Conservation (phyloP, 2,888 invertebrate species). For the Biston stratarius region DNA sequence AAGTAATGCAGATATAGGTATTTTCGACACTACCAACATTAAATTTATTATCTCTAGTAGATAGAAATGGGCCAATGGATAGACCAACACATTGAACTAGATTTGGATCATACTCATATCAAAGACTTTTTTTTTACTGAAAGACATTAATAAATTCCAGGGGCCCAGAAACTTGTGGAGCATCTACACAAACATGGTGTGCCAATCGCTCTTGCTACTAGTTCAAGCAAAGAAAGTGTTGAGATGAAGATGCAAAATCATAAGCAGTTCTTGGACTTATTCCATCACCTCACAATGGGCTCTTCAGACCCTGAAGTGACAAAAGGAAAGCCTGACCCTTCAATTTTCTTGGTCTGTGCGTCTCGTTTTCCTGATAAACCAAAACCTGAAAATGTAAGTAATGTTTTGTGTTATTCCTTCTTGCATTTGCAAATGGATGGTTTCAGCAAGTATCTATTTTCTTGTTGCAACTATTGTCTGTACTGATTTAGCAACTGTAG, state of each 20-base stretch:
- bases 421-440: no score
- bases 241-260: conserved; percentile 89
- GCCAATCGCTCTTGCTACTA: conserved; percentile 95
- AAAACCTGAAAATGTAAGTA: conserved; percentile 83
- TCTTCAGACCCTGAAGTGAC: conserved; percentile 94
- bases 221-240: conserved; percentile 91
- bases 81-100: no score
- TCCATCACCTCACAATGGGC: conserved; percentile 92
- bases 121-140: neutral
- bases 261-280: conserved; percentile 88
- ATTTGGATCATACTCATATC: no score
- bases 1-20: neutral
- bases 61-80: no score
- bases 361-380: conserved; percentile 90
- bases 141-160: conserved; percentile 68
- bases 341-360: conserved; percentile 93
- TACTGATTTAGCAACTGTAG: no score
- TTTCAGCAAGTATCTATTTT: no score
- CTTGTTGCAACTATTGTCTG: no score
- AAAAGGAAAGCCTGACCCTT: conserved; percentile 95
- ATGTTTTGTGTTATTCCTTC: neutral
- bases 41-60: no score
- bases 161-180: conserved; percentile 90
- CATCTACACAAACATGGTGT: conserved; percentile 91
- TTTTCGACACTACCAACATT: neutral